Base-by-base conservation (phyloP, 2,113 vertebrate species). In the Notarius quadriscutis region DNA sequence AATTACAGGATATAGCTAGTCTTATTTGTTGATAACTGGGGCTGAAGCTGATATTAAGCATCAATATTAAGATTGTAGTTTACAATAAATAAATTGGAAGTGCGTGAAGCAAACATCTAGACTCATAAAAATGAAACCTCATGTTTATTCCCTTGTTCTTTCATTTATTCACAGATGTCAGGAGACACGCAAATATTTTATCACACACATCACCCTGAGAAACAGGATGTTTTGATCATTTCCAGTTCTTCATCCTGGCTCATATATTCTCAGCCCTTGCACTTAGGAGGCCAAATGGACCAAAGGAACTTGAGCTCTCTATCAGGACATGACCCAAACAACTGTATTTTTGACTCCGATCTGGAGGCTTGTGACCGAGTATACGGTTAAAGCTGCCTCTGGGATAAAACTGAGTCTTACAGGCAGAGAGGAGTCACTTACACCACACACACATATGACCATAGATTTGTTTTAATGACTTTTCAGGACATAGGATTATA, bases 291-390 rank as follows among this genome's bases (percentile, higher is more conserved):
- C 15, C 18, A 41, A 48, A 20, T 34, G 17, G 72, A 9, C 72
- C 41, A 22, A 5, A 10, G 9, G 18, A 48, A 75, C 11, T 18
- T 50, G 41, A 75, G 2, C 58, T 58, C 55, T 58, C 27, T 30
- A 80, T 65, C 30, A 72, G 84, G 84, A 65, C 74, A 65, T 17
- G 58, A 50, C 62, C 41, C 15, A 72, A 34, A 72, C 34, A 41
- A 8, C n/a, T 53, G 25, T 79, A 79, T 79, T 65, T 86, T 65
- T 79, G 11, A 80, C 77, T 80, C 22, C 9, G 41, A 48, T 74
- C 71, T 69, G 75, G 62, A 69, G 75, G 62, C 58, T 63, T 63
- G 30, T 22, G 74, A 63, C 27, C n/a, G 60, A 65, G 48, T 5
- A 53, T 9, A 62, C 1, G 22, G 48, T 80, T 79, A 86, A 79